Conservation (phyloP, 2,888 invertebrate genomes). For the Dolichomitus sp. region DNA sequence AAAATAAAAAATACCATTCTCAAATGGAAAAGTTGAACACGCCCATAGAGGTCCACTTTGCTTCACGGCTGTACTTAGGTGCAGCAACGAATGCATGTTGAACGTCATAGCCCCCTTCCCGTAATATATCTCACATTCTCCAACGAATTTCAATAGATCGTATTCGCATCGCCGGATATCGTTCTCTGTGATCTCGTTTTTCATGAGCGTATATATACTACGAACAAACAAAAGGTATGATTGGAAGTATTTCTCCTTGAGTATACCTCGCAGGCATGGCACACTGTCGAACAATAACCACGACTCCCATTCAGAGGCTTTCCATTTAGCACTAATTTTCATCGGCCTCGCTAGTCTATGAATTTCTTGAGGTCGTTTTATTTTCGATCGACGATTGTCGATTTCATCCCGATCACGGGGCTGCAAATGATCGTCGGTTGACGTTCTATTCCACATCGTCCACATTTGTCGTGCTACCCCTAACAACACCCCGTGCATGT, state of each 20-base stretch:
- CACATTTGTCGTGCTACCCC: constrained; percentile 57
- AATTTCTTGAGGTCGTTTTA: constrained; percentile 43
- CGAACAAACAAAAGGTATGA: constrained; percentile 30
- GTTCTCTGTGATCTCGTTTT: constrained; percentile 19
- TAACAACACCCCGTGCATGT: constrained; percentile 57
- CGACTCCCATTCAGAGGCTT: constrained; percentile 51
- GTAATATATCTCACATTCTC: constrained; percentile 62
- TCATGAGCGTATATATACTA: constrained; percentile 31
- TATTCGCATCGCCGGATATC: constrained; percentile 61
- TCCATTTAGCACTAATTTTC: constrained; percentile 33
- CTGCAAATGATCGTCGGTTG: constrained; percentile 9
- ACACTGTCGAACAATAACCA: constrained; percentile 46
- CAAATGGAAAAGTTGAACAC: constrained; percentile 30
- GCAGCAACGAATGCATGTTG: constrained; percentile 35
- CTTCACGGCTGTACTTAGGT: no score
- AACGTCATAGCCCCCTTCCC: constrained; percentile 65
- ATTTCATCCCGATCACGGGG: constrained; percentile 33
- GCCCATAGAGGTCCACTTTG: no score
- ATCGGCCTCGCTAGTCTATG: constrained; percentile 36
- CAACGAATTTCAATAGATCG: constrained; percentile 61
- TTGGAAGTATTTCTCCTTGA: constrained; percentile 34
- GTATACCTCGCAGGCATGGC: constrained; percentile 41
- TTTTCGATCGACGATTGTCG: constrained; percentile 24
- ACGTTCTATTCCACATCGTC: constrained; percentile 42
- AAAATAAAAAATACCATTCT: constrained; percentile 49